phyloP scores from a whole-genome alignment of 2,888 invertebrate species.

The Fabriciana adippe region DNA sequence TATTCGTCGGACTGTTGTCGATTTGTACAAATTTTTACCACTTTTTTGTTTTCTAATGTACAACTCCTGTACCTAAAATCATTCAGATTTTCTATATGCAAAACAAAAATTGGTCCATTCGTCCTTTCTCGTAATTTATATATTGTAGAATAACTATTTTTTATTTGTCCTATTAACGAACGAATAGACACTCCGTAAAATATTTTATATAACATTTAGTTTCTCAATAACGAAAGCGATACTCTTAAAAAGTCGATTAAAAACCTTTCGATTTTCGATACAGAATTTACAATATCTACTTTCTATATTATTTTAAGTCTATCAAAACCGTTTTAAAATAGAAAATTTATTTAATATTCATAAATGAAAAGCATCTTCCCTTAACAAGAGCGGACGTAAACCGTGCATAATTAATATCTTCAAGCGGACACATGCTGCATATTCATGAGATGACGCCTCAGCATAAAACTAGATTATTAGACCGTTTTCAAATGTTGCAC shows the following conservation, averaged over 20 bases:
- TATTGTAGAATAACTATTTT: too few species aligned
- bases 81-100: too few species aligned
- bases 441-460: slow-evolving; percentile 62
- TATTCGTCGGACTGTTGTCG: too few species aligned
- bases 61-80: too few species aligned
- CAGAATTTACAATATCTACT: too few species aligned
- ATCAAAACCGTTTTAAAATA: not conserved
- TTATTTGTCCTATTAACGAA: too few species aligned
- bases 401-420: slow-evolving; percentile 72
- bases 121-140: too few species aligned
- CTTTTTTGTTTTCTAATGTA: too few species aligned
- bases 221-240: not conserved
- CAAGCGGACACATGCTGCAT: slow-evolving; percentile 66
- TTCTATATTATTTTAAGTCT: too few species aligned
- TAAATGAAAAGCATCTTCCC: slow-evolving; percentile 40
- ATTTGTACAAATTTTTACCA: too few species aligned
- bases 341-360: not conserved
- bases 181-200: not conserved
- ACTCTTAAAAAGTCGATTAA: not conserved
- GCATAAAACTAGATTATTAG: slow-evolving; percentile 62
- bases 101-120: too few species aligned
- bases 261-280: not conserved
- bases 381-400: slow-evolving; percentile 59
- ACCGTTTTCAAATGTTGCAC: slow-evolving; percentile 49
- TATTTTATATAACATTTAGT: not conserved